Percentiles rank a stretch among this genome's conserved stretches.
These are phyloP conservation scores for Lycopodina hypogea DNA, from an alignment of 37 sponge, comb jelly and placozoan genomes.

Conservation along the genomic window DNA sequence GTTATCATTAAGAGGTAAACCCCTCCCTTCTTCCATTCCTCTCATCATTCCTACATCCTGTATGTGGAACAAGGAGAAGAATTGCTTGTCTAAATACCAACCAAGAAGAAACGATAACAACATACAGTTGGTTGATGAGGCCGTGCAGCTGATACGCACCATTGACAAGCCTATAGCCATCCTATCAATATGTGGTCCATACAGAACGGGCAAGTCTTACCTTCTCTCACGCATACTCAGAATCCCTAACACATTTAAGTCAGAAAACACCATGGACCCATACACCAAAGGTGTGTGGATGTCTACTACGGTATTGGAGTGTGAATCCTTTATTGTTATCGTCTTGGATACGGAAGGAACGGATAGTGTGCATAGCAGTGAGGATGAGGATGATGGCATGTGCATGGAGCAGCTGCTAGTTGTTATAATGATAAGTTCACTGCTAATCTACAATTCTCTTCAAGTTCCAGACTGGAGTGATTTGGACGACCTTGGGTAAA, in stretches of 20 bases:
- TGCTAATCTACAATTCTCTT: conserved; percentile 25
- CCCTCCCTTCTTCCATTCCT: conserved; percentile 1
- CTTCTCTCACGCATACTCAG: conserved; percentile 36
- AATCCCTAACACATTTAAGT: conserved; percentile 5
- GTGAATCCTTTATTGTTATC: conserved; percentile 11
- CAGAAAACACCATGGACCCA: conserved; percentile 32
- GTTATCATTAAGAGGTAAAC: neutral
- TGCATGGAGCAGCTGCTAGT: neutral
- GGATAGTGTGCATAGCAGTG: neutral
- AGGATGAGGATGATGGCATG: neutral
- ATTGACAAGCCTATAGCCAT: conserved; percentile 32
- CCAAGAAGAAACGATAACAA: too few species aligned
- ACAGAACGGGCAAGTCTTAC: conserved; percentile 46
- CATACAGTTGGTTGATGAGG: conserved; percentile 8
- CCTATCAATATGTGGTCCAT: conserved; percentile 44
- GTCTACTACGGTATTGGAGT: conserved; percentile 25
- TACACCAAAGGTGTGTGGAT: conserved; percentile 40
- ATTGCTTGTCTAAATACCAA: neutral
- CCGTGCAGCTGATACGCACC: conserved; percentile 17
- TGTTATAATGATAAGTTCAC: conserved; percentile 12
- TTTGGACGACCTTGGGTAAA: conserved; percentile 20
- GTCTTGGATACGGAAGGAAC: conserved; percentile 30
- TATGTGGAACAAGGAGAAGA: neutral
- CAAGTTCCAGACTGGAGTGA: conserved; percentile 12
- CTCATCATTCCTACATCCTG: neutral